Conservation (phyloP, 2,797 vertebrate species). For the Linurgus olivaceus region DNA sequence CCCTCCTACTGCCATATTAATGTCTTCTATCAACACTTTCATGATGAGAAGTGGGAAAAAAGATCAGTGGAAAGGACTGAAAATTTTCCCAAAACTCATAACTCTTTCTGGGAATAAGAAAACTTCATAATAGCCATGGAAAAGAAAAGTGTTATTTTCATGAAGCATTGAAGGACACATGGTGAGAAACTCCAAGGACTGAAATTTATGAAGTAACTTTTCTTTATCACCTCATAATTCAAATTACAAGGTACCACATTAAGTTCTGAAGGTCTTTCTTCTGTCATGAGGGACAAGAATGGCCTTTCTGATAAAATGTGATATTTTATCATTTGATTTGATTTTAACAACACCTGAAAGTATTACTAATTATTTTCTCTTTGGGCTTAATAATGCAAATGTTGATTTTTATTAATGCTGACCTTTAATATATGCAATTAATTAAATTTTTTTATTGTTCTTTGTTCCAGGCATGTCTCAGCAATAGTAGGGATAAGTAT, state of each 20-base stretch:
- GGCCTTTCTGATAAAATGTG: background rate
- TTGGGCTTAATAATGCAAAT: conserved; percentile 14
- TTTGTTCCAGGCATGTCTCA: background rate
- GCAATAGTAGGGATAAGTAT: background rate
- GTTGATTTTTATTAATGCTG: conserved; percentile 57
- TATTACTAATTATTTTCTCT: conserved; percentile 31
- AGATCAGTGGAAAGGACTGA: background rate
- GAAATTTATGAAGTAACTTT: conserved; percentile 40
- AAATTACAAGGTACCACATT: background rate
- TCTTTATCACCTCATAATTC: conserved; percentile 29
- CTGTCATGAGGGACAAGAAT: background rate
- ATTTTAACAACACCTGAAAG: conserved; percentile 2
- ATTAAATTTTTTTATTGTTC: background rate
- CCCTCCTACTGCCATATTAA: background rate
- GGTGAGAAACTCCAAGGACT: background rate
- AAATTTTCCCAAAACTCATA: background rate
- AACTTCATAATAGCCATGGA: background rate
- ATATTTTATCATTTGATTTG: background rate
- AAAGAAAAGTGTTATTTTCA: conserved; percentile 33
- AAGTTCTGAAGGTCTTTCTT: conserved; percentile 39
- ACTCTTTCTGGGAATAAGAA: conserved; percentile 16
- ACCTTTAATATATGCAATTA: conserved; percentile 31
- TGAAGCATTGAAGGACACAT: background rate
- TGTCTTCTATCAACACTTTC: background rate
- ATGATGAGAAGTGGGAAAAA: background rate